phyloP scores from a whole-genome alignment of 2,888 invertebrate genomes.

The Leucophora obtusa region DNA sequence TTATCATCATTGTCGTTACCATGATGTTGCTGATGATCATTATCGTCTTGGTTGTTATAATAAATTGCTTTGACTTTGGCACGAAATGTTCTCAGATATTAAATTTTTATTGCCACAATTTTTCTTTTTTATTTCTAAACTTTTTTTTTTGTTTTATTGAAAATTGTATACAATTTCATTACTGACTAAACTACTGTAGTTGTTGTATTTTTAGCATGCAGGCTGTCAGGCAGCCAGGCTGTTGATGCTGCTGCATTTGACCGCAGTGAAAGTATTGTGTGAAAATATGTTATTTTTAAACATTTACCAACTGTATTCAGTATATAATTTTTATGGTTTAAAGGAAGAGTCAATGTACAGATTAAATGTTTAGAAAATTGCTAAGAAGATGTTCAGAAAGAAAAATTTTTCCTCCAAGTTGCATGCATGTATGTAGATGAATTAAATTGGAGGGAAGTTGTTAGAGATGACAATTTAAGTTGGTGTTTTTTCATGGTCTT shows the following conservation, averaged over 20 bases:
- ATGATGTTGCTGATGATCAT: conserved; percentile 17
- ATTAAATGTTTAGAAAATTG: conserved; percentile 54
- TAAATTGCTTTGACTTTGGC: conserved; percentile 59
- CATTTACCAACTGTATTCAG: conserved; percentile 18
- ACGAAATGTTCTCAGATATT: conserved; percentile 62
- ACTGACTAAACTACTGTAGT: conserved; percentile 52
- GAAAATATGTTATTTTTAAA: conserved; percentile 56
- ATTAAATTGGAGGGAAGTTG: conserved; percentile 51
- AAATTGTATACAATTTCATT: conserved; percentile 60
- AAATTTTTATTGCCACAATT: conserved; percentile 51
- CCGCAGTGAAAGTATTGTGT: conserved; percentile 65
- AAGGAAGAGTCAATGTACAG: conserved; percentile 60
- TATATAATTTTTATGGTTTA: conserved; percentile 35
- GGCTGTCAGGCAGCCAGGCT: conserved; percentile 5
- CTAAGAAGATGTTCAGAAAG: conserved; percentile 35
- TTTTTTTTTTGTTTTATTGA: conserved; percentile 29
- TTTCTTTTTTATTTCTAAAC: conserved; percentile 26
- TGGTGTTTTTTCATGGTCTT: conserved; percentile 24
- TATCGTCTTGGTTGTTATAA: conserved; percentile 51
- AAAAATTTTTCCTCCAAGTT: conserved; percentile 41
- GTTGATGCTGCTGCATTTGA: conserved; percentile 51
- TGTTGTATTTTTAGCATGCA: conserved; percentile 1
- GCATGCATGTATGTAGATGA: conserved; percentile 43
- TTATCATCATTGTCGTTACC: conserved; percentile 9
- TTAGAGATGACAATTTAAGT: conserved; percentile 53